Base-by-base conservation (phyloP, 2,113 vertebrate genomes). In the Tonatia bakeri region DNA sequence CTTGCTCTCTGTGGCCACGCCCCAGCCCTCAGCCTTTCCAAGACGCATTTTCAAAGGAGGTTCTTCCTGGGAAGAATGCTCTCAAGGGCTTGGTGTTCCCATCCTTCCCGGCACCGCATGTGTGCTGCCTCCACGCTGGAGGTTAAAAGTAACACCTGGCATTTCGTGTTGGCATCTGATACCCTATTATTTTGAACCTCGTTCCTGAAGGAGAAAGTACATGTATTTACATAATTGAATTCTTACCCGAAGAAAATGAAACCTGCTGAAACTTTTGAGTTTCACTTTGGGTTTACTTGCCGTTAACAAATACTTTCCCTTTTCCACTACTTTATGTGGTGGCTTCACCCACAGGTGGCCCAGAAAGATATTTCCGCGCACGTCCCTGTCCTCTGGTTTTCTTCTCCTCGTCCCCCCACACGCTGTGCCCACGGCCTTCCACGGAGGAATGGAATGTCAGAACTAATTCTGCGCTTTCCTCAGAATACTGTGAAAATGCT, bases 221-320 rank as follows among this genome's bases (percentile, higher is more conserved):
- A 26, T 4, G 26, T 52, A 84, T 94, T 93, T 90, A 67, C 92
- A 70, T 95, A 94, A 95, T 47, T 77, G 94, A 83, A 24, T 94
- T 87, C 94, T 97, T 80, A 91, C 84, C 97, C 90, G 64, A 40
- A 85, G 69, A 70, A 36, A 70, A 38, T 4, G 22, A 40, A 67
- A 9, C 20, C 77, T 24, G 7, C 14, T 4, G 3, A 33, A 80
- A 76, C 72, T 61, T 73, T 5, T 20, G 61, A 38, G n/a, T n/a
- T n/a, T n/a, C n/a, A n/a, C n/a, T n/a, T n/a, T n/a, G n/a, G 73
- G 79, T 31, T 67, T 38, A 0, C 64, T 24, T 17, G 54, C 61
- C 45, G 0, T 33, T 80, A 69, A 20, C 36, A n/a, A 96, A 79
- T 89, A 19, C 50, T 31, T 45, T 12, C 43, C 40, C 61, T 33